A percentile compares a stretch with the other conserved stretches of the same genome.
Evolutionary conservation across 2,797 vertebrate genomes (phyloP).

Genomic region (Darevskia nairensis): DNA sequence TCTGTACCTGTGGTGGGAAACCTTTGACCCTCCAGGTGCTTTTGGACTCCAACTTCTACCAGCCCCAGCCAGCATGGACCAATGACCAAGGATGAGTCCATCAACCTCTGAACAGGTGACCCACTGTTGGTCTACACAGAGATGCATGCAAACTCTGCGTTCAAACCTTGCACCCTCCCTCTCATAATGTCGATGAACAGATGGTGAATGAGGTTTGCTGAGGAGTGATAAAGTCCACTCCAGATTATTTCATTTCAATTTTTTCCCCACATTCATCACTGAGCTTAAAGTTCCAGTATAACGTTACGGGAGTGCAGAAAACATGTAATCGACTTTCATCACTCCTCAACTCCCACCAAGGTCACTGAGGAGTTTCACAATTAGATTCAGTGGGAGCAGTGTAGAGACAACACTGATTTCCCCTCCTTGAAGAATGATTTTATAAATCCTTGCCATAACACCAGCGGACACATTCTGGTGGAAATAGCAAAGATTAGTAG

Average conservation of each 20-base stretch:
- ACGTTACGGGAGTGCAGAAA: conserved; percentile 10
- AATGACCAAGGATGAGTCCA: no score
- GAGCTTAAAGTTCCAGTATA: neutral
- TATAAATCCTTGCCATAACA: conserved; percentile 4
- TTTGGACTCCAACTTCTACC: no score
- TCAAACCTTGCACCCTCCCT: neutral
- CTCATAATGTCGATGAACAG: neutral
- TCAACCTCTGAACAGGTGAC: no score
- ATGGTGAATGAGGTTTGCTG: neutral
- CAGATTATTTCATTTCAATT: neutral
- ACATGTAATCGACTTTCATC: conserved; percentile 27
- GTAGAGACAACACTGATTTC: conserved; percentile 10
- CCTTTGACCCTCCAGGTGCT: no score
- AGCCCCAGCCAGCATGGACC: no score
- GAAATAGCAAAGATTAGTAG: neutral
- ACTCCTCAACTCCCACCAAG: conserved; percentile 14
- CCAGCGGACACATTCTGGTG: neutral
- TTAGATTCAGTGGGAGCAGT: conserved; percentile 22
- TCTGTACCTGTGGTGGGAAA: no score
- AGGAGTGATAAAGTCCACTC: neutral
- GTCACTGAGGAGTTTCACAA: conserved; percentile 22
- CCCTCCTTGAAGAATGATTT: neutral
- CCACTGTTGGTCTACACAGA: neutral
- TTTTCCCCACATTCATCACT: neutral
- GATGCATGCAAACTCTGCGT: neutral